phyloP scores from a whole-genome alignment of 1,140 invertebrate genomes.

The Calephelis nemesis region DNA sequence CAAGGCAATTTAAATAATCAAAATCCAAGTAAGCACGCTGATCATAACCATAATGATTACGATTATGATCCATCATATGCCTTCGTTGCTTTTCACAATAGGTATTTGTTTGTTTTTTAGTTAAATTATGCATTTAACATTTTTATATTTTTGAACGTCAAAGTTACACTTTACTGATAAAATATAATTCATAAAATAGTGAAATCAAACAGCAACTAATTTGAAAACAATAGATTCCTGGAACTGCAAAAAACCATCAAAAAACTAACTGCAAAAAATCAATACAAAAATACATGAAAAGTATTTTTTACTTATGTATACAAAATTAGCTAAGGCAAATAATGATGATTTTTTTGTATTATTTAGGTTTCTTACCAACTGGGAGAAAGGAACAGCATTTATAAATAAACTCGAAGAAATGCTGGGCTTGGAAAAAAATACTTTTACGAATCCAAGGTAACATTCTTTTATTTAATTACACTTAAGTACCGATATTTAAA shows the following conservation, averaged over 20 bases:
- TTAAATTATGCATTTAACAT: too few species aligned
- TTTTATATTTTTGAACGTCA: too few species aligned
- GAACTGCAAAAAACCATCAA: too few species aligned
- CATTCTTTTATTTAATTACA: slow-evolving; percentile 7
- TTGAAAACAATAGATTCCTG: too few species aligned
- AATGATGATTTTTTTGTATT: slow-evolving; percentile 28
- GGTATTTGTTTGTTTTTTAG: slow-evolving; percentile 57
- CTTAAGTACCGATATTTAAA: neutral
- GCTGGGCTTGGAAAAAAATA: slow-evolving; percentile 80
- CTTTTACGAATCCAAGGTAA: slow-evolving; percentile 71
- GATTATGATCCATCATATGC: slow-evolving; percentile 85
- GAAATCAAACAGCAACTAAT: too few species aligned
- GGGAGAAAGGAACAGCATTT: slow-evolving; percentile 80
- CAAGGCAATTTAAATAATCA: slow-evolving; percentile 37
- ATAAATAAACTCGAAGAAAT: slow-evolving; percentile 81
- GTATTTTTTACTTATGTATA: too few species aligned
- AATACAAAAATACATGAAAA: too few species aligned
- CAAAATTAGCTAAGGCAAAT: neutral
- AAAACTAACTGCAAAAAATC: too few species aligned
- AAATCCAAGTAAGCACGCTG: slow-evolving; percentile 34
- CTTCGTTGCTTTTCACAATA: slow-evolving; percentile 84
- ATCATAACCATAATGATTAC: slow-evolving; percentile 66
- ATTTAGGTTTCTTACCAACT: slow-evolving; percentile 63
- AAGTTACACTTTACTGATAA: too few species aligned
- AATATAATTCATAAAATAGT: too few species aligned